Percentiles rank a stretch among this genome's conserved stretches.
Evolutionary conservation across 2,797 vertebrate genomes (phyloP).

Genomic region (Hippopotamyrus pictus): DNA sequence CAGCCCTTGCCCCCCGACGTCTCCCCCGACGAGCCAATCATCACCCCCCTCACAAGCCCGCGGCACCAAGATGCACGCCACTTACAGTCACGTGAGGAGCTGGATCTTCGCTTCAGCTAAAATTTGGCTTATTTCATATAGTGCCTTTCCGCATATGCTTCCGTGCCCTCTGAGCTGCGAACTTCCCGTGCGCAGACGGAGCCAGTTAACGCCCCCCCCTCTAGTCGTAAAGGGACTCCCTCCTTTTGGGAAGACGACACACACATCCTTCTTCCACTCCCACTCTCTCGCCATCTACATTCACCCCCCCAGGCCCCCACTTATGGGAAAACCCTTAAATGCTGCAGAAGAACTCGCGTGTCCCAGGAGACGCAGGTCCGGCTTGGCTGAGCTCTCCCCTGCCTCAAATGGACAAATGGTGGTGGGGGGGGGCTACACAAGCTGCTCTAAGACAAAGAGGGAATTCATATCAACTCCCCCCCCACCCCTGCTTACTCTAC

Average conservation of each 20-base stretch:
- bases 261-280: background rate
- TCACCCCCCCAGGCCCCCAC: conserved; percentile 28
- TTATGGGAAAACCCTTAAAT: conserved; percentile 45
- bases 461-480: conserved; percentile 39
- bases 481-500: conserved; percentile 23
- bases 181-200: background rate
- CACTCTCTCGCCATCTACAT: background rate
- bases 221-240: background rate
- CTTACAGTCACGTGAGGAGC: background rate
- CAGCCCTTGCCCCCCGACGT: background rate
- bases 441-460: conserved; percentile 44
- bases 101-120: background rate
- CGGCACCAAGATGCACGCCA: background rate
- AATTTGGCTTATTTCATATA: background rate
- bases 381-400: conserved; percentile 5
- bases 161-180: background rate
- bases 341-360: conserved; percentile 42
- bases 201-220: background rate
- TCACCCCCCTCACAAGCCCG: background rate
- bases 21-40: background rate
- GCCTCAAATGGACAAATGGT: background rate
- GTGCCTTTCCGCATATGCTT: background rate
- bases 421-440: conserved; percentile 25
- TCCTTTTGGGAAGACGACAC: background rate
- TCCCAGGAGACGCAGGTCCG: background rate